phyloP scores from a whole-genome alignment of 2,888 invertebrate species.

The Drosophila paramelanica region DNA sequence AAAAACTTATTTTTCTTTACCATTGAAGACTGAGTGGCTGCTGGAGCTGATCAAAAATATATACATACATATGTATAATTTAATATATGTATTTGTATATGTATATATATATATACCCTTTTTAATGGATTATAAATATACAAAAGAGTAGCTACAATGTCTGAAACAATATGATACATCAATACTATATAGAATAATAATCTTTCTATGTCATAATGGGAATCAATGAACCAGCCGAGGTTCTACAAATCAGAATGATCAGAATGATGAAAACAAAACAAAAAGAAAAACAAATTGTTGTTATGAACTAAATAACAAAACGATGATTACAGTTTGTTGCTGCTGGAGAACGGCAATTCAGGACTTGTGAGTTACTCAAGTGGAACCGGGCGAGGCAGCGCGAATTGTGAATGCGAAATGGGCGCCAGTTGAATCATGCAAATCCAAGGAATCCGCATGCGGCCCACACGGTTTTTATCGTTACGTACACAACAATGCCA shows the following conservation, averaged over 20 bases:
- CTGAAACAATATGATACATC: too few relatives aligned
- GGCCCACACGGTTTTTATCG: slow-evolving; percentile 27
- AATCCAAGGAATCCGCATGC: slow-evolving; percentile 16
- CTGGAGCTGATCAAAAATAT: too few relatives aligned
- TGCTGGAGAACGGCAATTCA: not conserved
- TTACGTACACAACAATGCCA: slow-evolving; percentile 36
- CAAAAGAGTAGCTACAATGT: too few relatives aligned
- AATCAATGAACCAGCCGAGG: slow-evolving; percentile 12
- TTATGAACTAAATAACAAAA: slow-evolving; percentile 5
- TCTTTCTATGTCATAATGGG: slow-evolving; percentile 4
- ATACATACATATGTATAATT: too few relatives aligned
- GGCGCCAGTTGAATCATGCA: slow-evolving; percentile 47
- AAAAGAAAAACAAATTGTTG: not conserved
- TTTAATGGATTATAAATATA: too few relatives aligned
- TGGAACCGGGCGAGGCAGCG: slow-evolving; percentile 14
- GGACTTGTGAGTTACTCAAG: slow-evolving; percentile 32
- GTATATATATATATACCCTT: too few relatives aligned
- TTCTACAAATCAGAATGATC: not conserved
- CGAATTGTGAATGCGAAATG: slow-evolving; percentile 18
- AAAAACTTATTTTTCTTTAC: too few relatives aligned
- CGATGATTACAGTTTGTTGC: slow-evolving; percentile 3
- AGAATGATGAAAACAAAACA: too few relatives aligned
- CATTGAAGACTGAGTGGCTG: too few relatives aligned
- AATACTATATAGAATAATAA: slow-evolving; percentile 11
- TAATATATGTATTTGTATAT: too few relatives aligned